Conservation (phyloP, 2,888 invertebrate genomes). For the Melanostoma mellinum region DNA sequence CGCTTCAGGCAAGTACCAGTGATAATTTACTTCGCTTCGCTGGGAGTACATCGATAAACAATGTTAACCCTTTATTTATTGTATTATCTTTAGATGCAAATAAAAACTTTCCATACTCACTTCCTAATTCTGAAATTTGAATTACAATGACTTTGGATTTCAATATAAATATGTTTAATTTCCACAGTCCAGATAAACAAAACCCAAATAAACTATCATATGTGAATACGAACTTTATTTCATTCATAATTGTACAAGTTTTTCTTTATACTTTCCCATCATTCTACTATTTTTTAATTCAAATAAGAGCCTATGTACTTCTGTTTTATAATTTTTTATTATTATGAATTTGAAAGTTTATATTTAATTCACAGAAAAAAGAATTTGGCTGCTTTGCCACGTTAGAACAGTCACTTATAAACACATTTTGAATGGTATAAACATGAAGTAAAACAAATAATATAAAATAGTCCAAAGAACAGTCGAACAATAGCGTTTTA, state of each 20-base stretch:
- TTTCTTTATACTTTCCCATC: slow-evolving; percentile 35
- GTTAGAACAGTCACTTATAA: too few species aligned
- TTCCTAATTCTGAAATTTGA: too few species aligned
- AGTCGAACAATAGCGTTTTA: background rate
- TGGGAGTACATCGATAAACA: too few species aligned
- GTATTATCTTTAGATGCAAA: too few species aligned
- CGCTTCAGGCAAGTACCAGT: too few species aligned
- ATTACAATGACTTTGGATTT: too few species aligned
- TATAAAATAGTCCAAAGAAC: slow-evolving; percentile 29
- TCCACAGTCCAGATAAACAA: too few species aligned
- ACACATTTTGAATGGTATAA: slow-evolving; percentile 1
- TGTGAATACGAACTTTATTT: slow-evolving; percentile 71
- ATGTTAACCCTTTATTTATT: too few species aligned
- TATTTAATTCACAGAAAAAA: slow-evolving; percentile 53
- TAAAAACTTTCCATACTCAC: too few species aligned
- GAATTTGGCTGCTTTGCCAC: slow-evolving; percentile 22
- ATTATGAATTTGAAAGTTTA: slow-evolving; percentile 40
- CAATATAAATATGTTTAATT: too few species aligned
- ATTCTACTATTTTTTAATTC: slow-evolving; percentile 54
- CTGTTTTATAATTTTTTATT: slow-evolving; percentile 11
- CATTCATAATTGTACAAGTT: slow-evolving; percentile 71
- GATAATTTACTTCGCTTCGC: too few species aligned
- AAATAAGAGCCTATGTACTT: slow-evolving; percentile 45
- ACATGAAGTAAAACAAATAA: slow-evolving; percentile 39
- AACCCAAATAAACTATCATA: background rate